Percentiles rank a stretch among this genome's conserved stretches.
phyloP scores from a whole-genome alignment of 1,140 invertebrate genomes.

The Drosophila elegans region DNA sequence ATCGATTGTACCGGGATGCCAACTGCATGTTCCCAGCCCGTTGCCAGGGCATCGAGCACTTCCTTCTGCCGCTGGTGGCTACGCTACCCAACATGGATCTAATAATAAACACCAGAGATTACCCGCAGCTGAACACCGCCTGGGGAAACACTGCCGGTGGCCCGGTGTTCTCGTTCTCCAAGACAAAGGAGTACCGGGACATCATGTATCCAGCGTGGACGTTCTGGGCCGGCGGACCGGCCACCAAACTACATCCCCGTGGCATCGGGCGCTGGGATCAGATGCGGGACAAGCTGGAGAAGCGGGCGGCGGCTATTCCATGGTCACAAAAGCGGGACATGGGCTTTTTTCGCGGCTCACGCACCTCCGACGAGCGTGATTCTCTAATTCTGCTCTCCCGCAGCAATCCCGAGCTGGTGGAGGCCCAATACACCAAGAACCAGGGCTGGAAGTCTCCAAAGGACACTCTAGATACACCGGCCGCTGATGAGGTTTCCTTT shows the following conservation, averaged over 20 bases:
- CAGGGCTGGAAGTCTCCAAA: constrained; percentile 98
- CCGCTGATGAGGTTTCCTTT: constrained; percentile 94
- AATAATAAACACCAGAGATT: constrained; percentile 95
- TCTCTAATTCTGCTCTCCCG: constrained; percentile 94
- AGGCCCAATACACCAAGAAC: constrained; percentile 98
- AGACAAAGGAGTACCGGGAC: constrained; percentile 94
- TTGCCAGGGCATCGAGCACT: constrained; percentile 97
- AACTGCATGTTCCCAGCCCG: constrained; percentile 96
- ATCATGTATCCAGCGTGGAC: constrained; percentile 99
- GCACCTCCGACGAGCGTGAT: constrained; percentile 96
- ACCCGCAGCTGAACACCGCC: constrained; percentile 89
- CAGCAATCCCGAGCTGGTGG: constrained; percentile 90
- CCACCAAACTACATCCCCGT: constrained; percentile 95
- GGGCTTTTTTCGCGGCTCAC: constrained; percentile 97
- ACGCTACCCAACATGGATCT: constrained; percentile 94
- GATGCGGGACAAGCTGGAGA: constrained; percentile 90
- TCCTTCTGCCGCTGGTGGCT: constrained; percentile 90
- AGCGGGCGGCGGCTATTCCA: constrained; percentile 88
- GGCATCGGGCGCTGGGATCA: constrained; percentile 97
- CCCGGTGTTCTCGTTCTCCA: constrained; percentile 98
- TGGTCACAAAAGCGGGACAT: constrained; percentile 92
- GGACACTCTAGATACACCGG: constrained; percentile 93
- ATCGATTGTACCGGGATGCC: constrained; percentile 92
- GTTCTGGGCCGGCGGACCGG: constrained; percentile 99
- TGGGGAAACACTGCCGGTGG: constrained; percentile 78